Evolutionary conservation across 2,113 vertebrate genomes (phyloP), one percentile per base, ranked within the genome.

Genomic region (Toxotes jaculatrix): DNA sequence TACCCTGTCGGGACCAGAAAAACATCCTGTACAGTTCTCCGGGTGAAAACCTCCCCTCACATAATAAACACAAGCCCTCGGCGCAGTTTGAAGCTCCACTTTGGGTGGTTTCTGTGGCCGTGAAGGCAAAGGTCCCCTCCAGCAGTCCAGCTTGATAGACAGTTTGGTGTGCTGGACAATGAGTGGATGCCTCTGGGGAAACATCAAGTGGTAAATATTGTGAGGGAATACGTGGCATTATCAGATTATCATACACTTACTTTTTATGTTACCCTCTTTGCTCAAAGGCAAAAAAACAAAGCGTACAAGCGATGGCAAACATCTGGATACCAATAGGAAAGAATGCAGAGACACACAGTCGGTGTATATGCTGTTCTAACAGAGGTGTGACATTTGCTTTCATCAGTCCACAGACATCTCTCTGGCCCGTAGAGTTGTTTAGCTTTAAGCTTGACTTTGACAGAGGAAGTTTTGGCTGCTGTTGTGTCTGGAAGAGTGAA

Each of bases 1-100:
- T 96, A 96, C 94, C 91, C 94, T 94, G 90, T 88, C 73, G 89
- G 80, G 93, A 94, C 94, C 94, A 94, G 93, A 93, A 95, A 96
- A 95, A 95, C 95, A 95, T 96, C 95, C 95, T 95, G 95, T 95
- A 90, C 94, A 86, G 86, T 91, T 93, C 92, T 92, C 88, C 84
- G 92, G 91, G 92, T 91, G 92, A 94, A 94, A 94, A 90, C 90
- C 94, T 94, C 91, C 91, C 92, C 92, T 95, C 89, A 49, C 93
- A 95, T 93, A 95, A 95, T 95, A 96, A 96, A 95, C 95, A 95
- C 87, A 53, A 87, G 90, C 88, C 90, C 87, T 91, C 75, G 40
- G 91, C 91, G 60, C 91, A 91, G 93, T 91, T 91, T 92, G 92
- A 93, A 91, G 93, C 92, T 86, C 88, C 91, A 92, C 91, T 90